These are phyloP conservation scores for Oenanthe melanoleuca DNA, from an alignment of 2,113 vertebrate species.

Conservation along the genomic window DNA sequence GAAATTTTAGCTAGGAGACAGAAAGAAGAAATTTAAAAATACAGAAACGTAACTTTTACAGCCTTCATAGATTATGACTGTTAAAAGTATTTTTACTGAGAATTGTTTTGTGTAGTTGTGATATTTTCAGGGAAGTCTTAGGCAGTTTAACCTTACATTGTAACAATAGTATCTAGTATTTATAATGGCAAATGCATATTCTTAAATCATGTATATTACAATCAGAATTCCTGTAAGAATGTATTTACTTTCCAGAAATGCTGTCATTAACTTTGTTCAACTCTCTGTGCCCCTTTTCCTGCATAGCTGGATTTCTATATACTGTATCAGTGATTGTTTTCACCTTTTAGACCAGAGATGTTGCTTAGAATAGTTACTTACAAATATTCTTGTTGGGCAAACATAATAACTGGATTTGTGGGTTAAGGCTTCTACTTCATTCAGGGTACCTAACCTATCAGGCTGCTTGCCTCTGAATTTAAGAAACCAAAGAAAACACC, in stretches of 20 bases:
- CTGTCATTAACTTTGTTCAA: not conserved
- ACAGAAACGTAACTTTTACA: not conserved
- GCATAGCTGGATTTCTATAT: not conserved
- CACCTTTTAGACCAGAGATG: not conserved
- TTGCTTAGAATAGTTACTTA: not conserved
- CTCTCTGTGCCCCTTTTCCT: not conserved
- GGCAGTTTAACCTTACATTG: not conserved
- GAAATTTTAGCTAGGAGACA: not conserved
- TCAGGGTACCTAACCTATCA: not conserved
- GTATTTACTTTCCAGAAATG: not conserved
- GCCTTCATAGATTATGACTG: not conserved
- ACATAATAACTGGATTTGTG: not conserved
- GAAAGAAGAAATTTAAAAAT: not conserved
- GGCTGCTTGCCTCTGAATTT: not conserved
- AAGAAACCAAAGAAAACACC: accelerated
- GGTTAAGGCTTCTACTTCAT: not conserved
- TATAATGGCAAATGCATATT: not conserved
- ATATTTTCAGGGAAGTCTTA: not conserved
- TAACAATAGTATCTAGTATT: not conserved
- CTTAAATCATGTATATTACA: not conserved
- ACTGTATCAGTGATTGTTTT: not conserved
- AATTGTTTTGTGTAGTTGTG: not conserved
- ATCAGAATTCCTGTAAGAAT: not conserved
- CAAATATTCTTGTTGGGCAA: not conserved
- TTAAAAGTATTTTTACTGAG: not conserved